These are phyloP conservation scores for Petrocephalus sullivani DNA, from an alignment of 2,797 vertebrate species.

Conservation along the genomic window DNA sequence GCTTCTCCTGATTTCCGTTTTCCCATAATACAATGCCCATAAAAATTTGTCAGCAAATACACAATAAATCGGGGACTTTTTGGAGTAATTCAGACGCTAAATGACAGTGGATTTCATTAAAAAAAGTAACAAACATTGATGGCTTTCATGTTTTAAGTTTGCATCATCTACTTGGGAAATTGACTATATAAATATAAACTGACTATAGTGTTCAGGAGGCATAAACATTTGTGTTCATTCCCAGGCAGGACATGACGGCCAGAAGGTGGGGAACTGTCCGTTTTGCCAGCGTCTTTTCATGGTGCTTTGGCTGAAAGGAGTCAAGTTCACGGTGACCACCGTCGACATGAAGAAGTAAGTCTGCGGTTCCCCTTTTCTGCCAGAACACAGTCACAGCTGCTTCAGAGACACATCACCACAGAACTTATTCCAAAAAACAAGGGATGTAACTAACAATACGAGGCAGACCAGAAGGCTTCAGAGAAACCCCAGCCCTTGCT, in stretches of 20 bases:
- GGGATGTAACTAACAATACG: not conserved
- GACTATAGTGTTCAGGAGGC: not conserved
- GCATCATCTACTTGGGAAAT: not conserved
- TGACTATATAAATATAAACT: not conserved
- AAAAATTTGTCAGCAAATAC: not conserved
- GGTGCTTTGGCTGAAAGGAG: slow-evolving; percentile 86
- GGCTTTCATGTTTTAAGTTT: not conserved
- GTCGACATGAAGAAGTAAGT: slow-evolving; percentile 84
- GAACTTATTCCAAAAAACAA: not conserved
- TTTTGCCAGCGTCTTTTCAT: slow-evolving; percentile 84
- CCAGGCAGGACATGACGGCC: slow-evolving; percentile 78
- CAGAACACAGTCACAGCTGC: not conserved
- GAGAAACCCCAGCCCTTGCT: not conserved
- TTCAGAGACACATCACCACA: not conserved
- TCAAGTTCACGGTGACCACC: slow-evolving; percentile 83
- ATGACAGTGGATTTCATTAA: not conserved
- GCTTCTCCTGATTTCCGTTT: not conserved
- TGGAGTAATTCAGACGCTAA: not conserved
- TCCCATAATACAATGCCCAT: not conserved
- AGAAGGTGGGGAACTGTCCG: slow-evolving; percentile 82
- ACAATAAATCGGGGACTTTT: too few species aligned
- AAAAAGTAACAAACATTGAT: not conserved
- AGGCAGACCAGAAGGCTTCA: not conserved
- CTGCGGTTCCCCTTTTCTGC: not conserved
- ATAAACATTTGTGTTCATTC: not conserved